These are phyloP conservation scores for Tichodroma muraria DNA, from an alignment of 2,113 vertebrate genomes.

Conservation along the genomic window DNA sequence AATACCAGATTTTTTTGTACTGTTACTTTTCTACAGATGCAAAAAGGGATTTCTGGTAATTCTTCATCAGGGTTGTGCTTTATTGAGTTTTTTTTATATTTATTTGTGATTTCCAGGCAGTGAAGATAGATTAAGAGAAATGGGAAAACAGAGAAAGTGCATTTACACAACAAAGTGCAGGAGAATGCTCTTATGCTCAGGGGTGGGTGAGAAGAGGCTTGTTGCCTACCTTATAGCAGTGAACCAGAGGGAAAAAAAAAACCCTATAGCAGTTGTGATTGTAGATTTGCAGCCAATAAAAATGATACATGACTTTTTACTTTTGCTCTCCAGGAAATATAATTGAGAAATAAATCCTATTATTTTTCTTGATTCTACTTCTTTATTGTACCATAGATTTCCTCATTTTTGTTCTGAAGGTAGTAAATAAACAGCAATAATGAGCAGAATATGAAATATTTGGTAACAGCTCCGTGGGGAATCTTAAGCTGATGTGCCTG, in stretches of 20 bases:
- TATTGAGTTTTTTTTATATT: background rate
- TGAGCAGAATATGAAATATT: constrained; percentile 22
- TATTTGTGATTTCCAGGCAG: background rate
- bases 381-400: background rate
- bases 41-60: background rate
- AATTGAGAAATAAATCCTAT: constrained; percentile 36
- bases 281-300: constrained; percentile 19
- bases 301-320: background rate
- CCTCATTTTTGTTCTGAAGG: constrained; percentile 20
- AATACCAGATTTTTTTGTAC: background rate
- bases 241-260: background rate
- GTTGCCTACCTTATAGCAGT: background rate
- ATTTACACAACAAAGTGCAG: background rate
- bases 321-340: constrained; percentile 29
- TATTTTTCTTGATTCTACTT: background rate
- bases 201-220: background rate
- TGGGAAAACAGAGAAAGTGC: background rate
- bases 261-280: background rate
- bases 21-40: background rate
- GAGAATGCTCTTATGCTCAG: background rate
- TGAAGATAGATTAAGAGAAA: background rate
- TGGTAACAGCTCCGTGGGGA: constrained; percentile 1
- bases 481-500: constrained; percentile 9
- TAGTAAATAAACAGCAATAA: constrained; percentile 50
- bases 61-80: background rate